Evolutionary conservation across 2,797 vertebrate genomes (phyloP).

Genomic region (Thaleichthys pacificus): DNA sequence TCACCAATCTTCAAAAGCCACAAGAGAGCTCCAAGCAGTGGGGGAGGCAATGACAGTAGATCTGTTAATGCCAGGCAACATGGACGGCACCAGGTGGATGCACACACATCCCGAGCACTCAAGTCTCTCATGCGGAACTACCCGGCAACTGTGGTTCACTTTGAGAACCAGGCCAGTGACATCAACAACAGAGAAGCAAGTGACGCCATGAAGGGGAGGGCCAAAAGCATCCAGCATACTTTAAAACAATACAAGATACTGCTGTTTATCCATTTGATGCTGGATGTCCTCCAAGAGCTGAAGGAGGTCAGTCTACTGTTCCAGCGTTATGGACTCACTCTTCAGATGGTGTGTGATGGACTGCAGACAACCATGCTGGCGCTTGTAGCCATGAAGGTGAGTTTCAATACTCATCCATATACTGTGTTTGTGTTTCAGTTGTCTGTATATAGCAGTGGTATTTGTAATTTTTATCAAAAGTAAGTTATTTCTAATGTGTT

Average conservation of each 20-base stretch:
- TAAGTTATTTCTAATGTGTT: too few species aligned
- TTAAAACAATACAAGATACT: neutral
- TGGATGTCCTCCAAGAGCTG: too few species aligned
- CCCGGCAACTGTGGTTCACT: neutral
- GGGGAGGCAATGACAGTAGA: conserved; percentile 9
- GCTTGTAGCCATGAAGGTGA: neutral
- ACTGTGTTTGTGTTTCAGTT: neutral
- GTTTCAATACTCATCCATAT: neutral
- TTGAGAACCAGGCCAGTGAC: conserved; percentile 16
- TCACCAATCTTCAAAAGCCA: conserved; percentile 7
- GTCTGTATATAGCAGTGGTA: neutral
- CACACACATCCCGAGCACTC: conserved; percentile 13
- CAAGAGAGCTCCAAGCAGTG: conserved; percentile 14
- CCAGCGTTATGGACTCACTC: neutral
- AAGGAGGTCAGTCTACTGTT: neutral
- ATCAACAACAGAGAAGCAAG: neutral
- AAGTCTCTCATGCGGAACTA: conserved; percentile 20
- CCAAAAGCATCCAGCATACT: neutral
- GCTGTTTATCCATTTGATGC: neutral
- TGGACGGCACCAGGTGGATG: conserved; percentile 20
- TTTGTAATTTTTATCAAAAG: too few species aligned
- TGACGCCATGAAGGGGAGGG: neutral
- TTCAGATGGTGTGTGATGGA: neutral
- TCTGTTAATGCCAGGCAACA: conserved; percentile 10
- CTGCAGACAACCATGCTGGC: too few species aligned